Conservation (phyloP, 2,797 vertebrate genomes). For the Gallinago solitaria region DNA sequence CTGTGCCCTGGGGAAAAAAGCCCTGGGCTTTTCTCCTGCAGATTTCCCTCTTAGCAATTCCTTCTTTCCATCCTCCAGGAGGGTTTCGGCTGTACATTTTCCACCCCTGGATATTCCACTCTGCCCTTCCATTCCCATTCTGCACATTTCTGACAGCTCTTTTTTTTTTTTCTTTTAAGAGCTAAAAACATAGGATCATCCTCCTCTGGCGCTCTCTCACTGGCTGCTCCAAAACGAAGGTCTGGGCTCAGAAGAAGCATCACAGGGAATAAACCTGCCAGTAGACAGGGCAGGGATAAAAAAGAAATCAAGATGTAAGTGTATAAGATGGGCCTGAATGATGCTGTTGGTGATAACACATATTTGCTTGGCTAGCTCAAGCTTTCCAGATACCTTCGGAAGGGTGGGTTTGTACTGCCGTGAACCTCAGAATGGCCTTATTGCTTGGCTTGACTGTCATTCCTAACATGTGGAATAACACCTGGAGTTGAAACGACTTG, state of each 20-base stretch:
- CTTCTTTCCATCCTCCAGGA: neutral
- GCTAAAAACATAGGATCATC: neutral
- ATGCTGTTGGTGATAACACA: neutral
- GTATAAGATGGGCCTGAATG: neutral
- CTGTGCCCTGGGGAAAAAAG: neutral
- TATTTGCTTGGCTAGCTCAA: neutral
- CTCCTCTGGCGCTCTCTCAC: neutral
- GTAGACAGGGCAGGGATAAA: neutral
- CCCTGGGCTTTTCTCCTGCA: neutral
- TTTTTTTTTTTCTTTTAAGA: neutral
- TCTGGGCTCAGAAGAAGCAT: neutral
- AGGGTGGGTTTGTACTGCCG: neutral
- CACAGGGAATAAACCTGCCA: neutral
- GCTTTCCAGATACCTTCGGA: neutral
- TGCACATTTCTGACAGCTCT: neutral
- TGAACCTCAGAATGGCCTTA: neutral
- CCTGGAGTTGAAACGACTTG: neutral
- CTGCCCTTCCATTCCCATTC: neutral
- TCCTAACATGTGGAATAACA: neutral
- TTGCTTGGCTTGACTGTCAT: neutral
- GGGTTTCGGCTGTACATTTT: neutral
- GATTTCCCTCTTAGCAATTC: neutral
- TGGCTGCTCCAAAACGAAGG: neutral
- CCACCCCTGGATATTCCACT: neutral
- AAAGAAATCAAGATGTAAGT: neutral